phyloP scores from a whole-genome alignment of 2,797 vertebrate species.

The Macropodus opercularis region DNA sequence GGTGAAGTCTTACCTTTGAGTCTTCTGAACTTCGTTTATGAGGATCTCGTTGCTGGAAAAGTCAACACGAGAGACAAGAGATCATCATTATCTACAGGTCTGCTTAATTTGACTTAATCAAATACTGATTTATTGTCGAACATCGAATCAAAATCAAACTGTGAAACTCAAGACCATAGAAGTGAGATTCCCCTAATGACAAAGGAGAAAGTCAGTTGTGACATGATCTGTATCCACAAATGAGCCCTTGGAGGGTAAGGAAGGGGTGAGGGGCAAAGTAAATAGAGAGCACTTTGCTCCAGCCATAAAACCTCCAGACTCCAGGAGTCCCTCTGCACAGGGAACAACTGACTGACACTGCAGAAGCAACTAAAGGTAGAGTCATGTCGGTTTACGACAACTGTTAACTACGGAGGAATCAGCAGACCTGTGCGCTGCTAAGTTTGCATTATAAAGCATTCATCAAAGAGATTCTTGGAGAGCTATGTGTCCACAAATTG shows the following conservation, averaged over 20 bases:
- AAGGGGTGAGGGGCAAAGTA: slow-evolving; percentile 35
- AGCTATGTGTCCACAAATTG: not conserved
- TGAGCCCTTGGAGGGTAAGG: slow-evolving; percentile 20
- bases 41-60: slow-evolving; percentile 82
- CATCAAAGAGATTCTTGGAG: not conserved
- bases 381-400: slow-evolving; percentile 15
- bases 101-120: not conserved
- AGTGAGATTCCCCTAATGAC: not conserved
- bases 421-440: not conserved
- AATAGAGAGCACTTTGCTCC: slow-evolving; percentile 65
- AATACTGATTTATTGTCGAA: not conserved
- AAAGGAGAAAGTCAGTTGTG: slow-evolving; percentile 9
- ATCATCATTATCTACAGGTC: slow-evolving; percentile 3
- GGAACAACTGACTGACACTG: slow-evolving; percentile 34
- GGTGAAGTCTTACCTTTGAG: slow-evolving; percentile 81
- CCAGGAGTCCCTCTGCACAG: slow-evolving; percentile 34
- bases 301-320: slow-evolving; percentile 56
- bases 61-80: slow-evolving; percentile 9
- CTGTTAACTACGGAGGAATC: not conserved
- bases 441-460: not conserved
- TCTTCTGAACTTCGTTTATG: slow-evolving; percentile 82
- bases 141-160: not conserved
- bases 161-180: not conserved
- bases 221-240: slow-evolving; percentile 32
- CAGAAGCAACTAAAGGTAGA: slow-evolving; percentile 24